Conservation (phyloP, 2,888 invertebrate species). For the Drosophila prostipennis region DNA sequence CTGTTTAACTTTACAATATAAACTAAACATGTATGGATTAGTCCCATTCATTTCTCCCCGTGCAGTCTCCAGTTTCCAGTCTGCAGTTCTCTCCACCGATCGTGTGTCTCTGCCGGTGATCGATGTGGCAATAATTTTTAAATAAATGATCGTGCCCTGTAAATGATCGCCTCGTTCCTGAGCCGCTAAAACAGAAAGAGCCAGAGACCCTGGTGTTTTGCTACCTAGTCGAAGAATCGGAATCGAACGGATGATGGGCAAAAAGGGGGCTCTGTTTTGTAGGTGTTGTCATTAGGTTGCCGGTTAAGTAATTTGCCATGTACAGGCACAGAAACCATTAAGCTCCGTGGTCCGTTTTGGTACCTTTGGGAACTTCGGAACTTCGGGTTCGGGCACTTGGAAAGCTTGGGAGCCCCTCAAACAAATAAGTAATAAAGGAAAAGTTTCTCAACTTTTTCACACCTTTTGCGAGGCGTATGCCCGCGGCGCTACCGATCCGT, state of each 20-base stretch:
- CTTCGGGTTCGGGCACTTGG: background rate
- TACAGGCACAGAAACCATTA: slow-evolving; percentile 64
- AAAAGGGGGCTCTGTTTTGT: slow-evolving; percentile 47
- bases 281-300: slow-evolving; percentile 74
- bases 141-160: slow-evolving; percentile 77
- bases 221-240: slow-evolving; percentile 14
- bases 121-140: slow-evolving; percentile 81
- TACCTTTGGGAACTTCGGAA: background rate
- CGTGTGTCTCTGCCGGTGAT: slow-evolving; percentile 63
- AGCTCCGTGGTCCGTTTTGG: slow-evolving; percentile 18
- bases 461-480: slow-evolving; percentile 52
- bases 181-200: slow-evolving; percentile 8
- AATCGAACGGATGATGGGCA: background rate
- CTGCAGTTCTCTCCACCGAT: slow-evolving; percentile 26
- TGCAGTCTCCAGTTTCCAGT: slow-evolving; percentile 19
- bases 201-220: slow-evolving; percentile 4
- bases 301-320: slow-evolving; percentile 77
- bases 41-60: background rate
- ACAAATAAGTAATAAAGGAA: slow-evolving; percentile 56
- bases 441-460: slow-evolving; percentile 63
- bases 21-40: background rate
- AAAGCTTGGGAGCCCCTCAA: slow-evolving; percentile 15
- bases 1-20: too few relatives aligned
- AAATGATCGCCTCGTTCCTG: slow-evolving; percentile 70
- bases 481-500: slow-evolving; percentile 52